Evolutionary conservation across 2,113 vertebrate species (phyloP).

Genomic region (Astur gentilis): DNA sequence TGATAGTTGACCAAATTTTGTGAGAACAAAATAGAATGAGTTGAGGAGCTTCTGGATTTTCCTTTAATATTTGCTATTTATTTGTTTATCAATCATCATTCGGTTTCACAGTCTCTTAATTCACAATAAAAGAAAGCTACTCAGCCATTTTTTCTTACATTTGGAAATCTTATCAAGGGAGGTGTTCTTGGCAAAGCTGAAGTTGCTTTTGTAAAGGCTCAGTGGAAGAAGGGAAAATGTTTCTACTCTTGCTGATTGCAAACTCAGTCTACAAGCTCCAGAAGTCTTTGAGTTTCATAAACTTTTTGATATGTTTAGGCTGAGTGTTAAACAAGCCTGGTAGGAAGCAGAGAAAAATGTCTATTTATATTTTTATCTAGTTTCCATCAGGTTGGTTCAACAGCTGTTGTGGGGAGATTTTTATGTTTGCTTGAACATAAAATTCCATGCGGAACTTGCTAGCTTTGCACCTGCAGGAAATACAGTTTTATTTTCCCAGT

Average conservation of each 20-base stretch:
- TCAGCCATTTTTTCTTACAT: neutral
- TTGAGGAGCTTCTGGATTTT: neutral
- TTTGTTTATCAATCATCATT: neutral
- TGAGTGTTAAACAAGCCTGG: neutral
- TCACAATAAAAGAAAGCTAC: neutral
- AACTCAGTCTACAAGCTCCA: neutral
- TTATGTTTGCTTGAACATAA: neutral
- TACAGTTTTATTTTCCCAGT: neutral
- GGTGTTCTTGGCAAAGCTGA: neutral
- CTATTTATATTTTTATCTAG: neutral
- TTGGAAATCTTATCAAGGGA: neutral
- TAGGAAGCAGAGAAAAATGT: neutral
- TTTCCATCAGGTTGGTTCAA: neutral
- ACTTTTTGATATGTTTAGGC: neutral
- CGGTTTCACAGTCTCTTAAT: neutral
- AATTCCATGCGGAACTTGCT: neutral
- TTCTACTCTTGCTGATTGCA: neutral
- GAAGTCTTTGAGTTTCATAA: neutral
- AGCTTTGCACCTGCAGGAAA: neutral
- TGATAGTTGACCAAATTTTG: neutral
- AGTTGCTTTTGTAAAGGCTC: neutral
- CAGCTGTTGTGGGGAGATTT: neutral
- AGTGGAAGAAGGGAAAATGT: neutral
- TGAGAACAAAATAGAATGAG: neutral
- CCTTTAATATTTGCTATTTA: neutral